Evolutionary conservation across 2,888 invertebrate species (phyloP).

Genomic region (Gisinianus flammeolus): DNA sequence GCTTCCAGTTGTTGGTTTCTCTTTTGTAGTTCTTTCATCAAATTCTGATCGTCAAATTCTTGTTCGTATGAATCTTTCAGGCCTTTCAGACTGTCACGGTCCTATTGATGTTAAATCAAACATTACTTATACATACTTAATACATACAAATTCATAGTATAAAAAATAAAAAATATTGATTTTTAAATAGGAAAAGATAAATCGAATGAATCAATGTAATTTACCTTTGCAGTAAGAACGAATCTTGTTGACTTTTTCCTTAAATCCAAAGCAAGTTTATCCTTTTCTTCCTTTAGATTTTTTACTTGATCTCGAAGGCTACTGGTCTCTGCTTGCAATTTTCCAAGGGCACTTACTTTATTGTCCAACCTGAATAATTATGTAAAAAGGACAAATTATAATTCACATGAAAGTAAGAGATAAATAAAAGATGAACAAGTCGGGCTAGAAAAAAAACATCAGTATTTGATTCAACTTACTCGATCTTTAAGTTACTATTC

Average conservation of each 20-base stretch:
- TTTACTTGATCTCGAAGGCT: constrained; percentile 40
- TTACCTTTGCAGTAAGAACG: constrained; percentile 51
- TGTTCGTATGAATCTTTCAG: constrained; percentile 57
- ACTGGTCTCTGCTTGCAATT: constrained; percentile 37
- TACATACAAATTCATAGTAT: background rate
- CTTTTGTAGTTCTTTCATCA: constrained; percentile 48
- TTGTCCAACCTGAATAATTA: constrained; percentile 22
- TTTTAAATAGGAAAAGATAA: background rate
- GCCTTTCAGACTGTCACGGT: constrained; percentile 55
- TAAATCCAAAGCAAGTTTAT: constrained; percentile 43
- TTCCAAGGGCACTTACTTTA: constrained; percentile 26
- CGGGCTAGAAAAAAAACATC: too few relatives aligned
- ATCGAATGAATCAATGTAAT: background rate
- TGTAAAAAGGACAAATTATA: background rate
- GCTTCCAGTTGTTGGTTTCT: constrained; percentile 52
- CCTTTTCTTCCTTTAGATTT: constrained; percentile 36
- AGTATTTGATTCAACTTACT: constrained; percentile 44
- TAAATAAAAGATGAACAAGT: too few relatives aligned
- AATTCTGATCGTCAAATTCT: constrained; percentile 52
- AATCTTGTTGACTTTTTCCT: constrained; percentile 48
- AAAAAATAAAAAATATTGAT: background rate
- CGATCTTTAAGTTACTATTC: constrained; percentile 44
- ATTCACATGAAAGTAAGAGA: too few relatives aligned
- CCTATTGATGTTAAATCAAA: too few relatives aligned
- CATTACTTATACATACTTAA: constrained; percentile 15